Evolutionary conservation across 2,888 invertebrate genomes (phyloP).

Genomic region (Cryptocephalus moraei): DNA sequence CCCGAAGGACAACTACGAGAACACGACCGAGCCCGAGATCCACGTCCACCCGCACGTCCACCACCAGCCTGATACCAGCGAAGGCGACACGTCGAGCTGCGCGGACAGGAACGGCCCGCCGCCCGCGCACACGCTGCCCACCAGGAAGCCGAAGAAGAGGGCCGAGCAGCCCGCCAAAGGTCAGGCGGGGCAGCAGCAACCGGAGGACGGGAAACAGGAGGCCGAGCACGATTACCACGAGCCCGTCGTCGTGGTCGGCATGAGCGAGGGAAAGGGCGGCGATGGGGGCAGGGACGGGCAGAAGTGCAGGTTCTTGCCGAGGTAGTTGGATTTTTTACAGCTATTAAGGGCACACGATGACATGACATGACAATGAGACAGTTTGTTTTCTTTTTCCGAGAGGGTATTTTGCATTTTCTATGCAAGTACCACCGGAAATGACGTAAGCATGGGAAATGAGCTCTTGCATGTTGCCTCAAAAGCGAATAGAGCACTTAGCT

Average conservation of each 20-base stretch:
- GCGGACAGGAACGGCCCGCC: constrained; percentile 29
- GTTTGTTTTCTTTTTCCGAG: no score
- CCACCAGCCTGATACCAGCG: constrained; percentile 35
- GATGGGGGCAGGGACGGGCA: constrained; percentile 20
- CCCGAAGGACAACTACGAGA: constrained; percentile 44
- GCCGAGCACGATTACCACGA: constrained; percentile 37
- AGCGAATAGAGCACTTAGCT: no score
- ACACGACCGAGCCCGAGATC: constrained; percentile 39
- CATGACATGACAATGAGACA: no score
- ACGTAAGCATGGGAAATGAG: no score
- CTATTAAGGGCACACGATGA: no score
- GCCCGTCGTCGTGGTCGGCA: constrained; percentile 19
- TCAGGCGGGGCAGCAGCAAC: constrained; percentile 26
- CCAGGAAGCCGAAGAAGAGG: constrained; percentile 46
- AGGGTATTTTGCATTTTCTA: no score
- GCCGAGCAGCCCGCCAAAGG: constrained; percentile 40
- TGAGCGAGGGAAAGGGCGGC: constrained; percentile 6
- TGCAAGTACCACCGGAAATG: no score
- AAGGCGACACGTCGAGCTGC: constrained; percentile 38
- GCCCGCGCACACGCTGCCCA: constrained; percentile 45
- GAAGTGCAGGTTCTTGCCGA: constrained; percentile 30
- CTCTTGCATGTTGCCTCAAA: no score
- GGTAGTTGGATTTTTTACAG: neutral
- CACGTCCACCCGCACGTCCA: constrained; percentile 26
- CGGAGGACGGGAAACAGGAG: constrained; percentile 22